Evolutionary conservation across 1,140 invertebrate species (phyloP), one percentile per base, ranked within the genome.

Genomic region (Musca vetustissima): DNA sequence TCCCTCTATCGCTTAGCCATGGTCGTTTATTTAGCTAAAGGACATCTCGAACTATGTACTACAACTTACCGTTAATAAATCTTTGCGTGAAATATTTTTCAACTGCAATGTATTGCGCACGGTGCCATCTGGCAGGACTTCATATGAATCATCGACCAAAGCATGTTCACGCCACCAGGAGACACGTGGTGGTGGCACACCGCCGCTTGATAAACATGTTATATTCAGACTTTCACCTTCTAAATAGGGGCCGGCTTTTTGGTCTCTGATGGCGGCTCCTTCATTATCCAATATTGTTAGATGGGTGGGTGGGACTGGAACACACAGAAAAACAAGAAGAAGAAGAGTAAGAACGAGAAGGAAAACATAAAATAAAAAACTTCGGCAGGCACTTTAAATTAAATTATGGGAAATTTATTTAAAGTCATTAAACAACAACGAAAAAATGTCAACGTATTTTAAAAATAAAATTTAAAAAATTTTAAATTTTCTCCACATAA

Each of bases 81-180:
- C 80, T 71, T 77, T 79, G 61, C 80, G 75, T 69, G 78, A 74
- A n/a, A 82, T 79, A 59, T 79, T 81, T 69, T 77, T 77, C 50
- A 82, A 70, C 49, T 79, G 80, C 64, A 82, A 72, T 17, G 77
- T 71, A 70, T 82, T 82, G 47, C 77, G 76, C 55, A 82, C 80
- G 11, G 78, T 81, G 49, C 79, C 80, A 69, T 81, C 78, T 68
- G 79, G 77, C 61, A 81, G 73, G 19, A 81, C 74, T 70, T 80
- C 73, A 67, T 74, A 80, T 61, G 75, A 75, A 71, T 82, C 80
- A 68, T 82, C 93, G 36, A 94, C 83, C 0, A 94, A 84, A 1
- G 90, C 88, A 75, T 92, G 91, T 64, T 93, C 90, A 66, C 92
- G 87, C 92, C 92, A 93, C 92, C 92, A 94, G 6, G 91, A 92